Evolutionary conservation across 2,797 vertebrate species (phyloP).

Genomic region (Acanthopagrus latus): DNA sequence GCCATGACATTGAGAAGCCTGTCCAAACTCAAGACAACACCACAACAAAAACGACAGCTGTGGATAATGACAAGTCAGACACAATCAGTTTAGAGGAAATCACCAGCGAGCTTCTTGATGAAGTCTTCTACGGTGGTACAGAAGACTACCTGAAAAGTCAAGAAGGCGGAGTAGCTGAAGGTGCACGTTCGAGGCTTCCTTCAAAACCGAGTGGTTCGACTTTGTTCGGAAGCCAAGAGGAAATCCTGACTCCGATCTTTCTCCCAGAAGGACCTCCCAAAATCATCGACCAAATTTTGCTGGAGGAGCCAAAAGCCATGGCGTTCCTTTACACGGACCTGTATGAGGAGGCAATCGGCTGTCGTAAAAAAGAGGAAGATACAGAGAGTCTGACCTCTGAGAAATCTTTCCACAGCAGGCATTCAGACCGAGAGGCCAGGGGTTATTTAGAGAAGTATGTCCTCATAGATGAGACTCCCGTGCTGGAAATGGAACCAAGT

Average conservation of each 20-base stretch:
- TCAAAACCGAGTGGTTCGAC: slow-evolving; percentile 85
- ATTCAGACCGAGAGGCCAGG: slow-evolving; percentile 91
- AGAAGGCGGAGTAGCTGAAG: slow-evolving; percentile 33
- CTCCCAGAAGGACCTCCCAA: slow-evolving; percentile 89
- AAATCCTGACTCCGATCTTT: slow-evolving; percentile 88
- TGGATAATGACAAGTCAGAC: slow-evolving; percentile 52
- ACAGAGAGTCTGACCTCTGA: slow-evolving; percentile 88
- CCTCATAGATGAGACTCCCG: slow-evolving; percentile 91
- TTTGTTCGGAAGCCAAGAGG: slow-evolving; percentile 90
- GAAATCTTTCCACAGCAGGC: slow-evolving; percentile 89
- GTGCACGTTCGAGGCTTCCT: slow-evolving; percentile 59
- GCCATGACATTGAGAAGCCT: slow-evolving; percentile 7
- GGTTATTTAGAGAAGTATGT: slow-evolving; percentile 95
- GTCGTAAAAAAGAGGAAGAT: slow-evolving; percentile 87
- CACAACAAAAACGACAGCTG: slow-evolving; percentile 17
- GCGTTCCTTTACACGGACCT: slow-evolving; percentile 93
- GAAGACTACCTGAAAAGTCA: slow-evolving; percentile 44
- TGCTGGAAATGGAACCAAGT: slow-evolving; percentile 43
- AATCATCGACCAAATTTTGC: slow-evolving; percentile 88
- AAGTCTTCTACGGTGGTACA: slow-evolving; percentile 89
- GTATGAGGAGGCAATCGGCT: slow-evolving; percentile 89
- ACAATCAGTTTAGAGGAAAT: slow-evolving; percentile 81
- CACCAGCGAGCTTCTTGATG: slow-evolving; percentile 86
- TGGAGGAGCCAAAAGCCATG: slow-evolving; percentile 93
- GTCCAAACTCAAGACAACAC: neutral